phyloP scores from a whole-genome alignment of 1,140 invertebrate genomes.

The Brachystomella parvula region DNA sequence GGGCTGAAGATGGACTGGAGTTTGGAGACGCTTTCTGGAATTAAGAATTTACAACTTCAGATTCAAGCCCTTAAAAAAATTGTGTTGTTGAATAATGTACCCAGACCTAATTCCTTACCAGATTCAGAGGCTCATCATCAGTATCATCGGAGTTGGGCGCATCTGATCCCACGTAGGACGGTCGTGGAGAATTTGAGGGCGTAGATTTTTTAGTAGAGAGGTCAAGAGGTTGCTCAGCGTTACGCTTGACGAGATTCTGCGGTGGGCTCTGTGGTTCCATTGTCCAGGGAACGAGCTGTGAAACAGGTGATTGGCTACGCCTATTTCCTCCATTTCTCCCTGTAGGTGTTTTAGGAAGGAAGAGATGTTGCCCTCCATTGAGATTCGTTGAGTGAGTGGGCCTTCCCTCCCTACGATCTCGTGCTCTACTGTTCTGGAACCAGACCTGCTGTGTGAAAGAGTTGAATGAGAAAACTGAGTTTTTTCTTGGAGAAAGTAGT shows the following conservation, averaged over 20 bases:
- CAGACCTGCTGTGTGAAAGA: slow-evolving; percentile 52
- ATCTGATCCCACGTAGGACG: slow-evolving; percentile 48
- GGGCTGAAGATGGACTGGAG: slow-evolving; percentile 15
- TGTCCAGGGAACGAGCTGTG: not conserved
- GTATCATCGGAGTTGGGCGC: slow-evolving; percentile 34
- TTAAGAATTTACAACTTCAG: not conserved
- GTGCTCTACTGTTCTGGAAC: slow-evolving; percentile 95
- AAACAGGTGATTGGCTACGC: not conserved
- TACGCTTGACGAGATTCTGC: not conserved
- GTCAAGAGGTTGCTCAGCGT: slow-evolving; percentile 70
- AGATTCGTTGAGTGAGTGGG: slow-evolving; percentile 39
- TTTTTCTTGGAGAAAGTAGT: not conserved
- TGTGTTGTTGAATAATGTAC: not conserved
- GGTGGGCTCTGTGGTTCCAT: not conserved
- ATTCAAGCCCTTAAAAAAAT: not conserved
- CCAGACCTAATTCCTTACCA: slow-evolving; percentile 25
- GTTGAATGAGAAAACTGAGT: slow-evolving; percentile 4
- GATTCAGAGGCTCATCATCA: slow-evolving; percentile 35
- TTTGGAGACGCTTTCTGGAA: slow-evolving; percentile 35
- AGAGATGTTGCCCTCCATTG: slow-evolving; percentile 3
- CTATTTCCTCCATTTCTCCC: not conserved
- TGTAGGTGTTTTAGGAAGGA: not conserved
- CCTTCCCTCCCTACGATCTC: slow-evolving; percentile 69
- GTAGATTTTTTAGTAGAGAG: slow-evolving; percentile 70
- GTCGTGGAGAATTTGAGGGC: slow-evolving; percentile 52